phyloP scores from a whole-genome alignment of 2,888 invertebrate species.

The Eupsilia transversa region DNA sequence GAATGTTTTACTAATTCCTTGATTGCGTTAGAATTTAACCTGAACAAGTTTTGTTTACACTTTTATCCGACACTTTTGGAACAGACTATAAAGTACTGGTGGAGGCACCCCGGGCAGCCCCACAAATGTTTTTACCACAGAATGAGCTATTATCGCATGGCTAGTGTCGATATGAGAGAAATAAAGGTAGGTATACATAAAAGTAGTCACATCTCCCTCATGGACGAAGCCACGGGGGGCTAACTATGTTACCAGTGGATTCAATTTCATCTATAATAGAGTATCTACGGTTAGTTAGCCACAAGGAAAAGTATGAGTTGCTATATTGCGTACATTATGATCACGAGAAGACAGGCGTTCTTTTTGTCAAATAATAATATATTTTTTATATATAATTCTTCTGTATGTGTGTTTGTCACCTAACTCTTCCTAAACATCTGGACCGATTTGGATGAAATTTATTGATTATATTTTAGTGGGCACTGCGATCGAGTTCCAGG shows the following conservation, averaged over 20 bases:
- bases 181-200: slow-evolving; percentile 3
- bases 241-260: slow-evolving; percentile 24
- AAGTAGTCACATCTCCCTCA: neutral
- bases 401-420: too few relatives aligned
- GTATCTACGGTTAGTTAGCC: slow-evolving; percentile 6
- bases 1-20: neutral
- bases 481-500: too few relatives aligned
- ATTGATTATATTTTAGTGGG: too few relatives aligned
- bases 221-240: slow-evolving; percentile 13
- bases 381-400: too few relatives aligned
- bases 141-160: neutral
- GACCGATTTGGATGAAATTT: too few relatives aligned
- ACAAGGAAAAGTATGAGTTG: neutral
- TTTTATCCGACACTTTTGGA: neutral
- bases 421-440: too few relatives aligned
- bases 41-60: neutral
- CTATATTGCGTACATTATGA: neutral
- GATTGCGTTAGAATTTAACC: neutral
- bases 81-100: neutral
- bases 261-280: slow-evolving; percentile 25
- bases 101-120: neutral
- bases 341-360: neutral
- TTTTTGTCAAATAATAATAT: neutral
- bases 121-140: neutral
- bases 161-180: neutral